Evolutionary conservation across 1,140 invertebrate species (phyloP), one percentile per base, ranked within the genome.

Genomic region (Catajapyx aquilonaris): DNA sequence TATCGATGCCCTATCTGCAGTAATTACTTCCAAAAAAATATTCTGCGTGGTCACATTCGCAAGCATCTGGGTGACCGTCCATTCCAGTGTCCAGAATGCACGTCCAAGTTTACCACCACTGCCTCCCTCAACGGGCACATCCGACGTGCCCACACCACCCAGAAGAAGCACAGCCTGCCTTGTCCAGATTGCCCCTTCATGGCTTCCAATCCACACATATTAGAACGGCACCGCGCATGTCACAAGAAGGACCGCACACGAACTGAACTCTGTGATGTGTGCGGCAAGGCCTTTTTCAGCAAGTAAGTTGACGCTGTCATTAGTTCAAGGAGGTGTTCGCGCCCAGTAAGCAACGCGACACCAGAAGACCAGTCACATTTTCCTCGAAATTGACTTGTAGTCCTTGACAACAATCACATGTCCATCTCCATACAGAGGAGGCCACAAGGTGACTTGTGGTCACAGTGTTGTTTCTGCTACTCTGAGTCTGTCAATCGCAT

Each of bases 241-340:
- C 23, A 28, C 13, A 13, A 28, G 7, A 28, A 28, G 37, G n/a
- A 45, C 44, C 19, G 42, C 35, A 15, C 38, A 45, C 28, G 37
- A 7, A 11, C 44, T 13, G 65, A 57, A 48, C 47, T 63, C 18
- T 80, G 76, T 47, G 59, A 60, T 2, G 59, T 61, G 1, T 79
- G 76, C 49, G 65, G 60, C 9, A 59, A 60, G 20, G 58, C 59
- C 9, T 74, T 76, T 47, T 54, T 53, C 23, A 68, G 64, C 41
- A 70, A 64, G 72, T 74, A 48, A 71, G 69, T 67, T 36, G 9
- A 15, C 15, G n/a, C n/a, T n/a, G n/a, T n/a, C n/a, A n/a, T n/a
- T n/a, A n/a, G n/a, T n/a, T n/a, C n/a, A n/a, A n/a, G n/a, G n/a
- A n/a, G n/a, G n/a, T n/a, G n/a, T n/a, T n/a, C n/a, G n/a, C n/a